Evolutionary conservation across 1,140 invertebrate species (phyloP).

Genomic region (Drosophila sp.): DNA sequence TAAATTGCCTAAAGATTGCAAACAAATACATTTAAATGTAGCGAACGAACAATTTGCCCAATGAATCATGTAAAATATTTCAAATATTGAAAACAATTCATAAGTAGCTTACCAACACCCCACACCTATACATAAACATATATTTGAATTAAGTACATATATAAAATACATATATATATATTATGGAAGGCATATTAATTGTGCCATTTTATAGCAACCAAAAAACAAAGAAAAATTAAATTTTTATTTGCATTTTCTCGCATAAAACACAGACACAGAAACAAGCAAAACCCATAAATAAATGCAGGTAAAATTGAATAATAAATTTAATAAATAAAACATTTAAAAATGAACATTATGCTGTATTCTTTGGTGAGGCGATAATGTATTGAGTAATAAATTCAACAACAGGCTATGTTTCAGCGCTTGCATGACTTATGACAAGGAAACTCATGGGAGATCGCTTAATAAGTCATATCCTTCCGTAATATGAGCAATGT

Average conservation of each 20-base stretch:
- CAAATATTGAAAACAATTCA: conserved; percentile 37
- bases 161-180: conserved; percentile 17
- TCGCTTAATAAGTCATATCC: background rate
- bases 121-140: conserved; percentile 24
- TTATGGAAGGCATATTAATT: conserved; percentile 27
- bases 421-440: background rate
- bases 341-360: conserved; percentile 22
- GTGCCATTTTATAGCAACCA: conserved; percentile 63
- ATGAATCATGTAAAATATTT: conserved; percentile 50
- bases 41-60: conserved; percentile 21
- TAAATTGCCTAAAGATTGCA: conserved; percentile 37
- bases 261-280: conserved; percentile 33
- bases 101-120: conserved; percentile 9
- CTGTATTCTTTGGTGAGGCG: background rate
- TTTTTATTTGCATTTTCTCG: conserved; percentile 38
- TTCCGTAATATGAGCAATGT: too few relatives aligned
- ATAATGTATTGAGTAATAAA: background rate
- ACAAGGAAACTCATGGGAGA: too few relatives aligned
- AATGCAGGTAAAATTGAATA: conserved; percentile 60
- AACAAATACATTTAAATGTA: background rate
- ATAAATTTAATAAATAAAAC: conserved; percentile 60
- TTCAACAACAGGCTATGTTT: background rate
- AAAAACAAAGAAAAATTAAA: conserved; percentile 29
- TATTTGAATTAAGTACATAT: conserved; percentile 20
- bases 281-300: conserved; percentile 28